These are phyloP conservation scores for Pachypanchax playfairii DNA, from an alignment of 2,113 vertebrate species.

Conservation along the genomic window DNA sequence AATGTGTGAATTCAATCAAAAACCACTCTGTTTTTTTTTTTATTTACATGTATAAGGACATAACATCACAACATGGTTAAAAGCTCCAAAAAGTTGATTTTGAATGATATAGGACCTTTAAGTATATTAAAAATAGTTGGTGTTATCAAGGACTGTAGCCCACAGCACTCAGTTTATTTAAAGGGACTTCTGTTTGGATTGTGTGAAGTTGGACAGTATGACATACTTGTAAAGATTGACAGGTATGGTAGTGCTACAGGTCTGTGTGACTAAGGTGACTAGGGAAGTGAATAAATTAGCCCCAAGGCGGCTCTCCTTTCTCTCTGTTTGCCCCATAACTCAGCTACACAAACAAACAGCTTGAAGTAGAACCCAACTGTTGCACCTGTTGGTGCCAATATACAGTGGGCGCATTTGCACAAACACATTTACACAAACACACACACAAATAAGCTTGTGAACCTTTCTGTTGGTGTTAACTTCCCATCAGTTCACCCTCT, in stretches of 20 bases:
- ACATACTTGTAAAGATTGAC: slow-evolving; percentile 66
- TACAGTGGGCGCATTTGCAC: slow-evolving; percentile 56
- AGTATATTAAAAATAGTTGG: too few relatives aligned
- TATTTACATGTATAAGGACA: too few relatives aligned
- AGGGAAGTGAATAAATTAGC: slow-evolving; percentile 79
- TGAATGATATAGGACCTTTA: too few relatives aligned
- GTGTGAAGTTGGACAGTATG: slow-evolving; percentile 24
- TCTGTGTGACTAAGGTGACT: slow-evolving; percentile 68
- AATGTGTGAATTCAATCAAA: too few relatives aligned
- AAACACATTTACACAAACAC: slow-evolving; percentile 46
- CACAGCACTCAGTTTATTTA: slow-evolving; percentile 48
- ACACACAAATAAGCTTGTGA: slow-evolving; percentile 3
- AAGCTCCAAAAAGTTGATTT: too few relatives aligned
- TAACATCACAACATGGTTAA: too few relatives aligned
- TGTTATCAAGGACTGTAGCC: too few relatives aligned
- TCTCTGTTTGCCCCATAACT: slow-evolving; percentile 76
- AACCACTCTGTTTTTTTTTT: too few relatives aligned
- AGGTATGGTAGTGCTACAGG: slow-evolving; percentile 71
- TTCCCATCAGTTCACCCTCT: slow-evolving; percentile 20
- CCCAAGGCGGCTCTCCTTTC: slow-evolving; percentile 72
- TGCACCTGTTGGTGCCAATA: slow-evolving; percentile 75
- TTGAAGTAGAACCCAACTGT: slow-evolving; percentile 75
- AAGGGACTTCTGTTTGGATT: slow-evolving; percentile 27
- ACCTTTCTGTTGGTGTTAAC: slow-evolving; percentile 18
- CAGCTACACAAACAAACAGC: slow-evolving; percentile 75